Base-by-base conservation (phyloP, 2,888 invertebrate species). In the Brachylomia viminalis region DNA sequence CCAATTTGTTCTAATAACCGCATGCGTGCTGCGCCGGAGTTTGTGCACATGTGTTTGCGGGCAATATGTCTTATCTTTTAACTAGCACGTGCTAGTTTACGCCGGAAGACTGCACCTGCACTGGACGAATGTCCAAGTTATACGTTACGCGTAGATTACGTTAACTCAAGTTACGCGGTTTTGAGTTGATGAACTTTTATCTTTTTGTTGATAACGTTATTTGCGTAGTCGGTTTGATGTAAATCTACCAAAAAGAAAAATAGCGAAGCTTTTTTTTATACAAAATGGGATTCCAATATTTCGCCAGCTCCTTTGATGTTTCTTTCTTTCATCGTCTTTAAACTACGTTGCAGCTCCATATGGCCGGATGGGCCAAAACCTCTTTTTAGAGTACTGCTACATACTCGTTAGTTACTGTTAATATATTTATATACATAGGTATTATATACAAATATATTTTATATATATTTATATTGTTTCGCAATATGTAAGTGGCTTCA, bases 1-100 rank as follows among this genome's bases (percentile, higher is more conserved):
- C 27, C 49, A 80, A 76, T 75, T 77, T 66, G 47, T 42, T 42
- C 2, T 58, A 67, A 72, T 52, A 52, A 61, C 27, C 20, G 15
- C 13, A 23, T 13, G 20, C 20, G 17, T 8, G 13, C 38, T 73
- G 38, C 52, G 71, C 38, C 10, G 20, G 30, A 65, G 47, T 58
- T 33, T 30, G 1, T 23, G 23, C 7, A 23, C 27, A 66, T 52
- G 33, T 17, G n/a, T 54, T 56, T 47, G 56, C 11, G 54, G n/a
- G 62, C 23, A 56, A n/a, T 11, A 20, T 54, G 8, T 23, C 42
- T 8, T 13, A 17, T 68, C 23, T 38, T n/a, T 15, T 23, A n/a
- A 38, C n/a, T 17, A n/a, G 2, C 42, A 65, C 13, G 52, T 17
- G 17, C 33, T 47, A 59, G 23, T 42, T 59, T 23, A n/a, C 47